Conservation (phyloP, 2,888 invertebrate genomes). For the Crioceris asparagi region DNA sequence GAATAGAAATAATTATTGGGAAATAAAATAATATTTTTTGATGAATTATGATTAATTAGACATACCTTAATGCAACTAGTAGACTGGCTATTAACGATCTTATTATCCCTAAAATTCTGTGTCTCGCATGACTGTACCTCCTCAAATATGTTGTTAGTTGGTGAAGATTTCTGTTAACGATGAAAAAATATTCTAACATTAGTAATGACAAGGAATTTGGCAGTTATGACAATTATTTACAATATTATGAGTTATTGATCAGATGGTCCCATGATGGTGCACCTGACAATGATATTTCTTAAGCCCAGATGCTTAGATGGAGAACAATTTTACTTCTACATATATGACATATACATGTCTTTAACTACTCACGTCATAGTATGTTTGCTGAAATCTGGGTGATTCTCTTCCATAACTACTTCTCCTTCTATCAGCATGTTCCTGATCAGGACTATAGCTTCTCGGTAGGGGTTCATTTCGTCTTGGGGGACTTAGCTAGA, state of each 20-base stretch:
- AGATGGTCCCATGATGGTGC: no score
- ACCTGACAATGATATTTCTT: no score
- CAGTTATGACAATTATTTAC: conserved; percentile 1
- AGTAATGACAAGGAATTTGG: not conserved
- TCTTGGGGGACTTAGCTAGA: conserved; percentile 32
- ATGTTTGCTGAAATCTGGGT: conserved; percentile 32
- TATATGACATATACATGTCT: not conserved
- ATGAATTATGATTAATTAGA: no score
- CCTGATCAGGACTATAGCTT: conserved; percentile 31
- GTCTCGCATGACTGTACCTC: conserved; percentile 39
- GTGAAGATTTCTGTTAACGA: conserved; percentile 34
- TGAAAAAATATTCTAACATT: not conserved
- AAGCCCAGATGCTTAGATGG: no score
- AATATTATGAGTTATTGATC: no score
- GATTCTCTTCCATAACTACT: conserved; percentile 35
- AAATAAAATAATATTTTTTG: no score
- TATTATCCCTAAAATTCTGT: conserved; percentile 40
- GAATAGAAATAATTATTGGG: conserved; percentile 9
- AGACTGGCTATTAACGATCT: conserved; percentile 58
- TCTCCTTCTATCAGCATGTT: conserved; percentile 28
- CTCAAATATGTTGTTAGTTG: conserved; percentile 37
- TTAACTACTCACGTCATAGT: conserved; percentile 31
- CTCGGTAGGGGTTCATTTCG: conserved; percentile 21
- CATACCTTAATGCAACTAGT: conserved; percentile 61
- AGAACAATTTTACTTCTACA: no score